Evolutionary conservation across 2,888 invertebrate species (phyloP).

Genomic region (Himalopsyche japonica): DNA sequence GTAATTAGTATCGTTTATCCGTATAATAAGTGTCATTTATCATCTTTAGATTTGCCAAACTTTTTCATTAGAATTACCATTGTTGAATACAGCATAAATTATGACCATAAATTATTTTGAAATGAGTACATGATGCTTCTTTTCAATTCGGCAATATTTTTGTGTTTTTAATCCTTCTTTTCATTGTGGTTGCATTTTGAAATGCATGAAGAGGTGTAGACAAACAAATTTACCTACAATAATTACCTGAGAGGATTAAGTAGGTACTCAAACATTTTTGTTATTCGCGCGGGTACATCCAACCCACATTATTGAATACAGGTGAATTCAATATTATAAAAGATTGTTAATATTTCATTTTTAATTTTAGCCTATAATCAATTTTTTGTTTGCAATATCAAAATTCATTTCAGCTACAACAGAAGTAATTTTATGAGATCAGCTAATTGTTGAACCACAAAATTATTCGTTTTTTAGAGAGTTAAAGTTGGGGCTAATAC

Average conservation of each 20-base stretch:
- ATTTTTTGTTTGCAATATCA: no score
- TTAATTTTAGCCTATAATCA: no score
- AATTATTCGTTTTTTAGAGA: no score
- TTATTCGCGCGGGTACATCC: not conserved
- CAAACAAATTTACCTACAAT: not conserved
- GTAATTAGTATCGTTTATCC: not conserved
- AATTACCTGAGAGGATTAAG: not conserved
- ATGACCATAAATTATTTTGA: not conserved
- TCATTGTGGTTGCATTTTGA: not conserved
- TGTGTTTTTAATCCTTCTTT: not conserved
- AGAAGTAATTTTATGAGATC: no score
- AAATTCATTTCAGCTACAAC: no score
- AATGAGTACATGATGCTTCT: not conserved
- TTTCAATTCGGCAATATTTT: not conserved
- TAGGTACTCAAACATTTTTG: not conserved
- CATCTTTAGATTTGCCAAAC: not conserved
- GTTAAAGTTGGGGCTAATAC: no score
- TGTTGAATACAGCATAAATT: not conserved
- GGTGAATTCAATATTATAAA: not conserved
- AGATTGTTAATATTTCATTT: no score
- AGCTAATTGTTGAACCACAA: no score
- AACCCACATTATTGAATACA: not conserved
- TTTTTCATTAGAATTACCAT: not conserved
- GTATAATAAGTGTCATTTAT: not conserved
- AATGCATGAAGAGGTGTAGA: not conserved